Conservation (phyloP, 2,113 vertebrate species). For the Desmodus rotundus region DNA sequence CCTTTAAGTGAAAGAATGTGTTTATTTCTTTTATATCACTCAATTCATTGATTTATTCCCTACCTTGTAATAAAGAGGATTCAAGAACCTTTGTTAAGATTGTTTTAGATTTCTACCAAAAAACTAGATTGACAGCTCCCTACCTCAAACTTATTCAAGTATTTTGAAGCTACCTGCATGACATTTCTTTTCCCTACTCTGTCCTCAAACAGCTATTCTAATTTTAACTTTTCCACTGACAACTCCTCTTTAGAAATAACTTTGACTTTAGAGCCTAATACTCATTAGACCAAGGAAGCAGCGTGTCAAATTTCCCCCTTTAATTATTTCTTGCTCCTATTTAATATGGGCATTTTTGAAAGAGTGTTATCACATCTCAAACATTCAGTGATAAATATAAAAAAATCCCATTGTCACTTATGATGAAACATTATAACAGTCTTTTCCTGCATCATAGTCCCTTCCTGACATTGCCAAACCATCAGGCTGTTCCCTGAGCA, state of each 20-base stretch:
- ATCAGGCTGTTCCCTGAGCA: not conserved
- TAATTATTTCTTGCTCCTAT: not conserved
- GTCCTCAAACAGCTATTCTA: not conserved
- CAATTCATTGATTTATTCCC: not conserved
- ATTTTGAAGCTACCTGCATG: not conserved
- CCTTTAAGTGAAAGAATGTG: not conserved
- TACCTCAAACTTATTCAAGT: not conserved
- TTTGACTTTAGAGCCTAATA: not conserved
- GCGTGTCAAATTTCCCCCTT: not conserved
- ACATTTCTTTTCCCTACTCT: not conserved
- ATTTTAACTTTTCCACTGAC: not conserved
- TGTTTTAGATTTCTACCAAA: conserved; percentile 49
- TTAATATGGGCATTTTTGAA: not conserved
- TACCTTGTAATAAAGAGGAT: not conserved
- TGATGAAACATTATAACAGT: not conserved
- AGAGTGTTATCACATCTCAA: not conserved
- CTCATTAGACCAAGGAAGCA: not conserved
- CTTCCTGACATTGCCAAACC: not conserved
- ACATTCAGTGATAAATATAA: not conserved
- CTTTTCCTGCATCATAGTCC: not conserved
- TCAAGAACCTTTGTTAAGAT: conserved; percentile 50
- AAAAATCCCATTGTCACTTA: not conserved
- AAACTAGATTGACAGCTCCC: conserved; percentile 54
- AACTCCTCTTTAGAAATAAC: not conserved
- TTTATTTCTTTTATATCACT: not conserved